A percentile compares a stretch with the other conserved stretches of the same genome.
Evolutionary conservation across 2,888 invertebrate species (phyloP).

Genomic region (Pristionchus fissidentatus): DNA sequence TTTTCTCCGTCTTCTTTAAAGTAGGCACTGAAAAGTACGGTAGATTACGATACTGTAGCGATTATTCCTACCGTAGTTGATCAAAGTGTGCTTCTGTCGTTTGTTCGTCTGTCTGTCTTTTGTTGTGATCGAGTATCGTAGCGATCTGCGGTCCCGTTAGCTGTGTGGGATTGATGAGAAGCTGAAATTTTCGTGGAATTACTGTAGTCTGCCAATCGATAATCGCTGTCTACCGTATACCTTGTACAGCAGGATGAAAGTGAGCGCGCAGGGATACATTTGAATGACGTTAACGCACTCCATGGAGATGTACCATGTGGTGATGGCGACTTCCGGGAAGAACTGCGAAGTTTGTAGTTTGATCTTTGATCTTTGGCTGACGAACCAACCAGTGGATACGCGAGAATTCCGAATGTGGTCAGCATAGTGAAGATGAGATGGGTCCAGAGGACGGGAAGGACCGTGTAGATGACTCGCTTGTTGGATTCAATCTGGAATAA

Average conservation of each 20-base stretch:
- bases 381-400: background rate
- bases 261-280: background rate
- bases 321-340: background rate
- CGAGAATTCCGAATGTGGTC: background rate
- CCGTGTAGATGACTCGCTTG: conserved; percentile 6
- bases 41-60: background rate
- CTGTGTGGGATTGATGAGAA: background rate
- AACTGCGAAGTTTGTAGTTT: background rate
- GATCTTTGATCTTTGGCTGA: conserved; percentile 3
- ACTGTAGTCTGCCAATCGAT: background rate
- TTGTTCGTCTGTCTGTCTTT: background rate
- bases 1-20: background rate
- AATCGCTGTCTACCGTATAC: background rate
- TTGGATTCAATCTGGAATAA: conserved; percentile 14
- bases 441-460: conserved; percentile 25
- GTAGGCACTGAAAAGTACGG: background rate
- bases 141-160: background rate
- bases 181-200: background rate
- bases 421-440: background rate
- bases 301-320: background rate
- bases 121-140: background rate
- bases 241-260: background rate
- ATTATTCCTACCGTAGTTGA: background rate
- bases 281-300: conserved; percentile 15
- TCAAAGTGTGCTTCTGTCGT: background rate